Percentiles rank a stretch among this genome's conserved stretches.
Conservation (phyloP, 1,140 invertebrate genomes). For the Bombus breviceps region DNA sequence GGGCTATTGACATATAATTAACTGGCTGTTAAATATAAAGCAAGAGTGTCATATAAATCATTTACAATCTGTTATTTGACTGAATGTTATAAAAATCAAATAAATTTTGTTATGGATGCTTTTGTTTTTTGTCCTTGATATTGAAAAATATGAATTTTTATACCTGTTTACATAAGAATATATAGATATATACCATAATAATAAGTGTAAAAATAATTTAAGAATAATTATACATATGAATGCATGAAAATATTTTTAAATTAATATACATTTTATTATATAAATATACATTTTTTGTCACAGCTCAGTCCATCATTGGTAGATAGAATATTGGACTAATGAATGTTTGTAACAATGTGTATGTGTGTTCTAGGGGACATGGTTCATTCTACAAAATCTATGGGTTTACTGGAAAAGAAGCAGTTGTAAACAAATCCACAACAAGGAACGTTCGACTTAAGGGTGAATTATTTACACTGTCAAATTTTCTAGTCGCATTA, state of each 20-base stretch:
- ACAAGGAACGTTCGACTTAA: constrained; percentile 33
- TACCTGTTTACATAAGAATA: background rate
- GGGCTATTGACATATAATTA: constrained; percentile 42
- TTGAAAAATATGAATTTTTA: constrained; percentile 9
- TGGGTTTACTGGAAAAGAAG: constrained; percentile 61
- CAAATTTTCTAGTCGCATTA: constrained; percentile 71
- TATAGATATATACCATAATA: background rate
- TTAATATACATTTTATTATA: background rate
- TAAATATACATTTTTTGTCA: constrained; percentile 24
- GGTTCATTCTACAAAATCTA: constrained; percentile 55
- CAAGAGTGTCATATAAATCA: background rate
- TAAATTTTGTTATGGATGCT: constrained; percentile 24
- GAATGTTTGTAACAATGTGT: background rate
- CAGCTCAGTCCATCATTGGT: constrained; percentile 47
- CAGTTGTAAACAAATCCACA: constrained; percentile 41
- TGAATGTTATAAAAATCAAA: background rate
- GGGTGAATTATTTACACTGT: constrained; percentile 51
- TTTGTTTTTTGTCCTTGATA: constrained; percentile 4
- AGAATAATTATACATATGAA: background rate
- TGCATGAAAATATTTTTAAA: constrained; percentile 13
- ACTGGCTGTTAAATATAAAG: constrained; percentile 33
- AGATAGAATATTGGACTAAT: background rate
- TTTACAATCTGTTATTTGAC: constrained; percentile 35
- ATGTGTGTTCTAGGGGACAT: constrained; percentile 59
- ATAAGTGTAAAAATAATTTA: background rate